These are phyloP conservation scores for Staurois parvus DNA, from an alignment of 2,797 vertebrate species.

Conservation along the genomic window DNA sequence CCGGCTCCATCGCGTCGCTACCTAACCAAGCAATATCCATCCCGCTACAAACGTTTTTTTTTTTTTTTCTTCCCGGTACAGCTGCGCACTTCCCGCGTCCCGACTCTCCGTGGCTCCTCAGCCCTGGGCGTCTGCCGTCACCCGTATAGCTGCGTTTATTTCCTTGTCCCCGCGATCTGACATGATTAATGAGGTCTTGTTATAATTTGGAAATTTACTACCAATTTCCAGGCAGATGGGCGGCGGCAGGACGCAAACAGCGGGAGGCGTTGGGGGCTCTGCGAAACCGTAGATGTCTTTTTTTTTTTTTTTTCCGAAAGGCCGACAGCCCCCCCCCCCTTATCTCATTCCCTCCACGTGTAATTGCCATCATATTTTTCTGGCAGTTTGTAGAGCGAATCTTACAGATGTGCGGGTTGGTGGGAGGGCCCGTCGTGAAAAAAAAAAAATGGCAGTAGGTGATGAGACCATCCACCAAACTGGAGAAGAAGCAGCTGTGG, in stretches of 20 bases:
- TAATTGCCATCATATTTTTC: constrained; percentile 29
- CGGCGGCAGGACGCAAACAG: constrained; percentile 74
- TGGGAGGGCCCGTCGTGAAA: background rate
- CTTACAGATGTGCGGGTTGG: background rate
- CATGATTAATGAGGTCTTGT: constrained; percentile 81
- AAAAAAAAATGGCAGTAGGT: too few species aligned
- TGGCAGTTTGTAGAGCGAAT: background rate
- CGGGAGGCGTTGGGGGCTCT: constrained; percentile 69
- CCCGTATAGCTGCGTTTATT: constrained; percentile 69
- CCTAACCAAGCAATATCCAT: too few species aligned
- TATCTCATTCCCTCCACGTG: constrained; percentile 1
- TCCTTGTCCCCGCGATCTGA: constrained; percentile 75
- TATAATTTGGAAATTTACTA: constrained; percentile 76
- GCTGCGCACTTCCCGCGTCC: too few species aligned
- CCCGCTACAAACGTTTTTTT: too few species aligned
- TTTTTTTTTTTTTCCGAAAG: background rate
- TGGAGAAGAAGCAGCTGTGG: too few species aligned
- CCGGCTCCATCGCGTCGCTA: too few species aligned
- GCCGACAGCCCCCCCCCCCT: background rate
- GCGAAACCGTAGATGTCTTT: constrained; percentile 10
- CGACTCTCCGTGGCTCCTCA: constrained; percentile 56
- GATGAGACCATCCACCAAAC: too few species aligned
- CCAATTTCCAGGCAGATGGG: constrained; percentile 79
- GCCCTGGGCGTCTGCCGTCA: constrained; percentile 70
- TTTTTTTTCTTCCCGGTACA: too few species aligned